These are phyloP conservation scores for Pristiophorus japonicus DNA, from an alignment of 2,113 vertebrate species.

Conservation along the genomic window DNA sequence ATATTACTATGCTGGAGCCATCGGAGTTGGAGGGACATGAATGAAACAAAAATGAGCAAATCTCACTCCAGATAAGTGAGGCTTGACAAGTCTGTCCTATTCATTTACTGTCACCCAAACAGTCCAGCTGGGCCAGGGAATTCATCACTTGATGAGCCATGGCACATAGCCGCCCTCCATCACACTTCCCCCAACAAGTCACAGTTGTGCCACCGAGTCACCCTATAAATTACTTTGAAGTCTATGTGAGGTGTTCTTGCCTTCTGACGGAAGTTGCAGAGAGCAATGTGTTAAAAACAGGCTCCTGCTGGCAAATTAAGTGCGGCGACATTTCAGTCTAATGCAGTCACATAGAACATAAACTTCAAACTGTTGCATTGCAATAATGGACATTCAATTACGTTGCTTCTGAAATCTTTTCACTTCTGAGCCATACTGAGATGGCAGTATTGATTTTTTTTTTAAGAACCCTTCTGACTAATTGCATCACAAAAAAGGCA, in stretches of 20 bases:
- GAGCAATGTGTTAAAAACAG: slow-evolving; percentile 21
- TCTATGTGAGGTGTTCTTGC: not conserved
- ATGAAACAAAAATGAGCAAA: not conserved
- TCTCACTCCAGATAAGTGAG: not conserved
- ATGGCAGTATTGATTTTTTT: slow-evolving; percentile 22
- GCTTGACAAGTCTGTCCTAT: not conserved
- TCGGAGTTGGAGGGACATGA: not conserved
- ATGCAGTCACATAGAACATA: slow-evolving; percentile 12
- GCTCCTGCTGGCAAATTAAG: not conserved
- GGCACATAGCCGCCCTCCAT: too few relatives aligned
- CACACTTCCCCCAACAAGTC: not conserved
- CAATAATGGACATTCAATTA: slow-evolving; percentile 12
- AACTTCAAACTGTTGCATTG: not conserved
- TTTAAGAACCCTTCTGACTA: not conserved
- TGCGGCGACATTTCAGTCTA: slow-evolving; percentile 24
- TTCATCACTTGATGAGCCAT: not conserved
- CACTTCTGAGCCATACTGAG: not conserved
- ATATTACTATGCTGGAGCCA: not conserved
- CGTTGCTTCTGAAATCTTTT: not conserved
- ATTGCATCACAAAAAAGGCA: not conserved
- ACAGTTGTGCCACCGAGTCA: not conserved
- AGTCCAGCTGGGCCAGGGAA: not conserved
- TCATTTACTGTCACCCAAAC: not conserved
- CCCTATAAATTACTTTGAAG: not conserved
- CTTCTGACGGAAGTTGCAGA: not conserved